Evolutionary conservation across 2,888 invertebrate genomes (phyloP), one percentile per base, ranked within the genome.

Genomic region (Hemistola chrysoprasaria): DNA sequence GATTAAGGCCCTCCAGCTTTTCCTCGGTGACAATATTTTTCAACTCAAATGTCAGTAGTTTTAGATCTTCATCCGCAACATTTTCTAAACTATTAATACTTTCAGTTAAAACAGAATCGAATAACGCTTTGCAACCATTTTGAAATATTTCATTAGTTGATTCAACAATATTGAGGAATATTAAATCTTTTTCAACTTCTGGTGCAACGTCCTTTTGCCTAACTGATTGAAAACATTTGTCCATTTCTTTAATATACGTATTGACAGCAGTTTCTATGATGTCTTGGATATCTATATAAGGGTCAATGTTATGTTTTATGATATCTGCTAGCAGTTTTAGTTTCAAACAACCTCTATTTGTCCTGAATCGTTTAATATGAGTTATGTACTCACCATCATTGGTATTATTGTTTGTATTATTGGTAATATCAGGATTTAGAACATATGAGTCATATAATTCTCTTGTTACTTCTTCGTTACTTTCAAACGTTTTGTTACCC

Each of bases 321-420:
- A 20, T 28, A 4, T 40, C 30, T 16, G 30, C 44, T 4, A 50
- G 26, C 1, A 8, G 11, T 32, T 42, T 42, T 8, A 50, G 34
- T 24, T 7, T 24, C 3, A 21, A 35, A 6, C 11, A 9, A 6
- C 46, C 50, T 3, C 16, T 2, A 4, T 4, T 16, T 16, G 2
- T 16, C 16, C 16, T 16, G 16, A 3, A 16, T 2, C 4, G 3
- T 16, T 16, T 16, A 4, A 4, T 16, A 4, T 16, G 16, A 16
- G 2, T 16, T 16, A 16, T 16, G 16, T 16, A 16, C 2, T 16
- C 4, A 3, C 16, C 4, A 3, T 16, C 16, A 16, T 3, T 16
- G 4, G 2, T 4, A 16, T 4, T 4, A 16, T 3, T 3, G 16
- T 16, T 16, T 16, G 2, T 4, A 16, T 16, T 16, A 16, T 16